Base-by-base conservation (phyloP, 2,113 vertebrate species). In the Heterocephalus glaber region DNA sequence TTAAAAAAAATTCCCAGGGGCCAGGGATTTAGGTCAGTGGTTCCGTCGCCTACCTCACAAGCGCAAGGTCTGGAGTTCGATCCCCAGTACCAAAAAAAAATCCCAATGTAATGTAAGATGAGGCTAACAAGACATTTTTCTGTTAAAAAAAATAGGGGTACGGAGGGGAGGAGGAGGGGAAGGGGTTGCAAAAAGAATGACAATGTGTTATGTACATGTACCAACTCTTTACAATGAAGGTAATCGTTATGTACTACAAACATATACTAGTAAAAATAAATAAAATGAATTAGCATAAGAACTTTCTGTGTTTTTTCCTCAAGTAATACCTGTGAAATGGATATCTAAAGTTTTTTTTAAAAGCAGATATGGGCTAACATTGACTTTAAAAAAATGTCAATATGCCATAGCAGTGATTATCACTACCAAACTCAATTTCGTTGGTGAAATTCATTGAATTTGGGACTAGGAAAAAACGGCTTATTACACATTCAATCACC, bases 341-440 rank as follows among this genome's bases (percentile, higher is more conserved):
- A 94, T 92, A 89, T 72, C 30, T 66, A 30, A 81, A 13, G 12
- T 12, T 63, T 93, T 58, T 52, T 88, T 95, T 44, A 72, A 56
- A 89, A 95, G 76, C 35, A 90, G 17, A 54, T 65, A 0, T 81
- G n/a, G 7, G 14, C 16, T 77, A 94, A 90, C 52, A 76, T 4
- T 92, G 58, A 94, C 66, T 44, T 65, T 3, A 56, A 58, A 82
- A 89, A 85, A 58, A 20, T 76, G 13, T 61, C 60, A 84, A 33
- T 81, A 52, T 89, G 22, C 12, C 24, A 28, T 38, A 56, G 66
- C 7, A 90, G 82, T 80, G 52, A 95, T 80, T 95, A 68, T 60
- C 52, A 83, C 84, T 95, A 76, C n/a, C 58, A 81, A 96, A 94
- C 76, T 81, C 52, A 61, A 81, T 82, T 93, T 97, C 66, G n/a